These are phyloP conservation scores for Tipula lateralis DNA, from an alignment of 2,888 invertebrate genomes.

Conservation along the genomic window DNA sequence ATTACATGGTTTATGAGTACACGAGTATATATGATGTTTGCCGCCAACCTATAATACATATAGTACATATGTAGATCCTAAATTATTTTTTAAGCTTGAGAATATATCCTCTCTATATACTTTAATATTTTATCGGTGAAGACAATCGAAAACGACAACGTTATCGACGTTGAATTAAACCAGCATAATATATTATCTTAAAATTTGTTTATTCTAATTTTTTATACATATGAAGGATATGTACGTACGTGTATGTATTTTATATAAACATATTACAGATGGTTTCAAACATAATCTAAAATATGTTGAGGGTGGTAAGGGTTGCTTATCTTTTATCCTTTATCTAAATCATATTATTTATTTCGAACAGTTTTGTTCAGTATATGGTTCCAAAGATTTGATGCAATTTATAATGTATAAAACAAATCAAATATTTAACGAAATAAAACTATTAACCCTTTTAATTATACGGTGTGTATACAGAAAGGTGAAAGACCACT, in stretches of 20 bases:
- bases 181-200: background rate
- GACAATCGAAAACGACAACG: background rate
- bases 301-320: conserved; percentile 9
- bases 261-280: background rate
- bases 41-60: background rate
- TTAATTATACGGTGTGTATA: background rate
- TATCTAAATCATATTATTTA: background rate
- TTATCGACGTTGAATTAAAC: background rate
- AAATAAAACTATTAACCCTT: background rate
- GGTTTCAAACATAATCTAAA: background rate
- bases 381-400: background rate
- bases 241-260: background rate
- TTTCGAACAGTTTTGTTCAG: background rate
- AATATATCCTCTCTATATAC: background rate
- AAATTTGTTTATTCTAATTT: background rate
- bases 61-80: background rate
- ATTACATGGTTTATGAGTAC: background rate
- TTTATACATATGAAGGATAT: background rate
- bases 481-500: background rate
- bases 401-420: too few relatives aligned
- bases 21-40: background rate
- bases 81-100: background rate
- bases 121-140: background rate
- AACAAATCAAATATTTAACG: background rate
- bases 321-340: background rate